Conservation (phyloP, 2,888 invertebrate species). For the Pollenia angustigena region DNA sequence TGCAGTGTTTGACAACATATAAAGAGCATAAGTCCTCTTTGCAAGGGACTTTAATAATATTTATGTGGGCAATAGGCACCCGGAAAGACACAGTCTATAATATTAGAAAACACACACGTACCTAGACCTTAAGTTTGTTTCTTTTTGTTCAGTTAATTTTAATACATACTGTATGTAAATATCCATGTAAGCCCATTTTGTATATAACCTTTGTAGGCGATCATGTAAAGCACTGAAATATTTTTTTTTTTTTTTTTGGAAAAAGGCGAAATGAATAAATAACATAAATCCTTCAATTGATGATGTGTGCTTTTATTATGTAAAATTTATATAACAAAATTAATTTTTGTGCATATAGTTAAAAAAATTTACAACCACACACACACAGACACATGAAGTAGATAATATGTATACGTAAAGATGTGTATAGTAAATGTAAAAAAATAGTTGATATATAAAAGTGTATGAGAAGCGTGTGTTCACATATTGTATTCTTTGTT, state of each 20-base stretch:
- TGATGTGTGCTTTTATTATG: constrained; percentile 19
- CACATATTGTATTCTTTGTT: constrained; percentile 18
- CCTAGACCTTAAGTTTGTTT: no score
- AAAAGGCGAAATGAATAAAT: background rate
- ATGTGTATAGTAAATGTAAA: background rate
- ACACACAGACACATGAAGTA: background rate
- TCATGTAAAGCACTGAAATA: background rate
- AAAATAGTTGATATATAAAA: background rate
- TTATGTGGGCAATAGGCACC: no score
- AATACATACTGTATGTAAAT: background rate
- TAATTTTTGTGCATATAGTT: background rate
- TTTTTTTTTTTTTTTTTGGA: background rate
- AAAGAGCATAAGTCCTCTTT: no score
- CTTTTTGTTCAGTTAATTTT: no score
- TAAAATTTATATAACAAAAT: constrained; percentile 32
- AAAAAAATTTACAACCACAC: background rate
- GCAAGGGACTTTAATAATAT: no score
- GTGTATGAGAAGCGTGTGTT: background rate
- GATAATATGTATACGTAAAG: background rate
- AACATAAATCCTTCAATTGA: constrained; percentile 24
- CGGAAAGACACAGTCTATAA: no score
- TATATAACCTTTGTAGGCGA: background rate
- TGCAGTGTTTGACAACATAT: no score
- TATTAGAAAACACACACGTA: no score
- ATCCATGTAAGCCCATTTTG: background rate